A percentile compares a stretch with the other conserved stretches of the same genome.
phyloP scores from a whole-genome alignment of 2,113 vertebrate species.

The Cygnus atratus region DNA sequence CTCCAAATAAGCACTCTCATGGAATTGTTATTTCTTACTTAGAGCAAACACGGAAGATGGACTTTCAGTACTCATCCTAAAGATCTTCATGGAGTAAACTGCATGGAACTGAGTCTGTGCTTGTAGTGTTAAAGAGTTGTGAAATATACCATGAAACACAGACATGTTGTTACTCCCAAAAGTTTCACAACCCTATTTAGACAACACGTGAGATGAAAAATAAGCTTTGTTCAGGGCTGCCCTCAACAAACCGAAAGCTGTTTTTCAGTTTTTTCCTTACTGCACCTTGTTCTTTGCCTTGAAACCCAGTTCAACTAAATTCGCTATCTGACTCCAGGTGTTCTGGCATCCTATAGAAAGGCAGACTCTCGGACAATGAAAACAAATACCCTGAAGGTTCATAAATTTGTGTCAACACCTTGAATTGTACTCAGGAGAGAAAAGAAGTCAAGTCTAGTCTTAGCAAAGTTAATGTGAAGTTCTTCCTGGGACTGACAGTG shows the following conservation, averaged over 20 bases:
- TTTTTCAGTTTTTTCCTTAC: not conserved
- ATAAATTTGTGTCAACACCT: not conserved
- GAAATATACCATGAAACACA: not conserved
- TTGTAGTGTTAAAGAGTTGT: not conserved
- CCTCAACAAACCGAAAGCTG: fast-evolving
- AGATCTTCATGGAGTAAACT: not conserved
- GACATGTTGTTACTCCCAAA: not conserved
- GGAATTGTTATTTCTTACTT: not conserved
- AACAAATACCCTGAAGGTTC: not conserved
- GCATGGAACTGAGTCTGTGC: not conserved
- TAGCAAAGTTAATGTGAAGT: not conserved
- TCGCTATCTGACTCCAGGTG: not conserved
- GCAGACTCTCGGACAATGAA: not conserved
- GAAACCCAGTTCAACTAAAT: not conserved
- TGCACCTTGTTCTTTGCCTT: not conserved
- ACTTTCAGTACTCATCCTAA: not conserved
- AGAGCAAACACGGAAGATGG: not conserved
- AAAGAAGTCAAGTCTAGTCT: not conserved
- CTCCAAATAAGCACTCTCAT: not conserved
- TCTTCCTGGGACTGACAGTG: not conserved
- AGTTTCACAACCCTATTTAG: not conserved
- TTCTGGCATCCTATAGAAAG: not conserved
- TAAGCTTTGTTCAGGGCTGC: not conserved
- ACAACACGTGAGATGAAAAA: not conserved
- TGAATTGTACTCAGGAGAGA: not conserved